A percentile compares a stretch with the other conserved stretches of the same genome.
Conservation (phyloP, 2,113 vertebrate genomes). For the Syrmaticus mikado region DNA sequence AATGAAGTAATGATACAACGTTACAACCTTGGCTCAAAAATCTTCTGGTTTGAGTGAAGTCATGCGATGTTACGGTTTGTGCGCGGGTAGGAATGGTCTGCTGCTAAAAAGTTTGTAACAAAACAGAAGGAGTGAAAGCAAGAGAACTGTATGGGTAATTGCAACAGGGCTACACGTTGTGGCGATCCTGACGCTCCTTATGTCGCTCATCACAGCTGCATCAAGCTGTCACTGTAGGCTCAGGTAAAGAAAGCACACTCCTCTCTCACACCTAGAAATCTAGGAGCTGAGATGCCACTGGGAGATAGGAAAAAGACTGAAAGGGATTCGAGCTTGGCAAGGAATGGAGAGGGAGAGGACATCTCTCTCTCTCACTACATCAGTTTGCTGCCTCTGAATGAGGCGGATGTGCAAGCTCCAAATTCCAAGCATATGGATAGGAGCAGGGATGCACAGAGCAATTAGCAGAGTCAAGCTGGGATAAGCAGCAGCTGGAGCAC, state of each 20-base stretch:
- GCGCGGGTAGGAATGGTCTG: slow-evolving; percentile 49
- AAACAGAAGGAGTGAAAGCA: slow-evolving; percentile 20
- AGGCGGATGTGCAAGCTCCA: background rate
- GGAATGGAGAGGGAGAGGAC: background rate
- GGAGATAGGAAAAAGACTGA: background rate
- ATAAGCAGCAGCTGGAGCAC: slow-evolving; percentile 31
- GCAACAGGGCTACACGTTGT: background rate
- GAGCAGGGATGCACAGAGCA: slow-evolving; percentile 60
- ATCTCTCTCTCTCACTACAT: background rate
- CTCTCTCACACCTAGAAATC: background rate
- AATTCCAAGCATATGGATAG: slow-evolving; percentile 57
- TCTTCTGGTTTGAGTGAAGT: slow-evolving; percentile 70
- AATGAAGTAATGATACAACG: slow-evolving; percentile 69
- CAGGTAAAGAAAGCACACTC: background rate
- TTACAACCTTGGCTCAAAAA: slow-evolving; percentile 69
- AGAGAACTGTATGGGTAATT: slow-evolving; percentile 20
- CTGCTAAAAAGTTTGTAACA: slow-evolving; percentile 51
- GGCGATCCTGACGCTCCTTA: background rate
- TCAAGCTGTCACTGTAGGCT: background rate
- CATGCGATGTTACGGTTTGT: slow-evolving; percentile 59
- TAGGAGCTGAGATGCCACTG: background rate
- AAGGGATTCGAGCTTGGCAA: background rate
- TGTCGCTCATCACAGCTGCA: background rate
- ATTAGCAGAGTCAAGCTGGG: slow-evolving; percentile 49
- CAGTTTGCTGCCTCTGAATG: background rate